phyloP scores from a whole-genome alignment of 2,113 vertebrate species.

The Astur gentilis region DNA sequence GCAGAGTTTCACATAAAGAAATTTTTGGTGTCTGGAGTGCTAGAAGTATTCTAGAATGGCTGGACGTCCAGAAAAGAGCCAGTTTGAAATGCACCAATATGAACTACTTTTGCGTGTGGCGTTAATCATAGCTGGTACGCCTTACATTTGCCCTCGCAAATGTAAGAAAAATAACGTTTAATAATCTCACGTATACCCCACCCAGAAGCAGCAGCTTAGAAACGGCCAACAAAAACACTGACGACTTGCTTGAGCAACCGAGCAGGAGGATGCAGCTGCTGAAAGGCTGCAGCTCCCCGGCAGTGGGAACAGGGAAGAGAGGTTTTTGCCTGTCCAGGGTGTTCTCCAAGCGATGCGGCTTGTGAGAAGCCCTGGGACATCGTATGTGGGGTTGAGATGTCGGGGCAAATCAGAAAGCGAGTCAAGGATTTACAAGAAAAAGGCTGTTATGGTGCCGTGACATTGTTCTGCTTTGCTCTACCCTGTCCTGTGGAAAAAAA shows the following conservation, averaged over 20 bases:
- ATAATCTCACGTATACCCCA: neutral
- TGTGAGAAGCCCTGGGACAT: neutral
- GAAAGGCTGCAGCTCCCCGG: neutral
- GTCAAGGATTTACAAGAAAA: neutral
- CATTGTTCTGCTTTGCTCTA: neutral
- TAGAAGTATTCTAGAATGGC: neutral
- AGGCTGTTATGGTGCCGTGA: fast-evolving
- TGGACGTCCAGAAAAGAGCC: fast-evolving
- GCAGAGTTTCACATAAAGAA: neutral
- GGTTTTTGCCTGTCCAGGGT: fast-evolving
- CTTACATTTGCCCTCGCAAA: neutral
- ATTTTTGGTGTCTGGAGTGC: fast-evolving
- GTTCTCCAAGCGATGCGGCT: neutral
- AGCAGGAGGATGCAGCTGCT: neutral
- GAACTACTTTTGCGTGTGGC: neutral
- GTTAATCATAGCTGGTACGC: fast-evolving
- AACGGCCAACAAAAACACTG: neutral
- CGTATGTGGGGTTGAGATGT: neutral
- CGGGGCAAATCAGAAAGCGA: neutral
- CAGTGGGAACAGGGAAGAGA: neutral
- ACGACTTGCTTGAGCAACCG: fast-evolving
- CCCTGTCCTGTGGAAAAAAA: neutral
- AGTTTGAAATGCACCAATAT: fast-evolving
- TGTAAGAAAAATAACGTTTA: neutral
- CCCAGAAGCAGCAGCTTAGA: neutral